phyloP scores from a whole-genome alignment of 2,888 invertebrate species.

The Orthosia gracilis region DNA sequence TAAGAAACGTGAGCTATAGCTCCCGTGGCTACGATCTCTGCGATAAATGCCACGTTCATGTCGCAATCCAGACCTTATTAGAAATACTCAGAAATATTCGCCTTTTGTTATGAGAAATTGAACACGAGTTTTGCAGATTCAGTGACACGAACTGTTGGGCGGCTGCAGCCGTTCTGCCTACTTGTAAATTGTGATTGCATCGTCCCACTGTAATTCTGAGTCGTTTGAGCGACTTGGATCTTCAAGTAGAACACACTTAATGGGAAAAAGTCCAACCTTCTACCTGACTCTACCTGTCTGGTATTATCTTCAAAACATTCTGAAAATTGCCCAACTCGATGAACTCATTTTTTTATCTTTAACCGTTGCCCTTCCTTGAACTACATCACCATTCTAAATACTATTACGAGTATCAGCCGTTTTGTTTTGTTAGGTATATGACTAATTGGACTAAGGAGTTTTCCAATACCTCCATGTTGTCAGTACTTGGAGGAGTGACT shows the following conservation, averaged over 20 bases:
- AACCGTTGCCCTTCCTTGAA: slow-evolving; percentile 30
- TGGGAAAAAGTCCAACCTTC: background rate
- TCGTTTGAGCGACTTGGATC: background rate
- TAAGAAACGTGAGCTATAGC: slow-evolving; percentile 29
- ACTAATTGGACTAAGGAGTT: slow-evolving; percentile 55
- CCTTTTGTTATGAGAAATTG: slow-evolving; percentile 7
- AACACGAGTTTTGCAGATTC: slow-evolving; percentile 6
- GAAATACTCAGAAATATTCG: slow-evolving; percentile 17
- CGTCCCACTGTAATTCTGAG: background rate
- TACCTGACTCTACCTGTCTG: background rate
- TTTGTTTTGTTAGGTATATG: slow-evolving; percentile 39
- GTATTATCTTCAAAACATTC: slow-evolving; percentile 3
- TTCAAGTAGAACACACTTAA: background rate
- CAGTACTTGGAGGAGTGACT: slow-evolving; percentile 53
- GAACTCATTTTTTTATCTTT: slow-evolving; percentile 29
- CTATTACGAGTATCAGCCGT: slow-evolving; percentile 26
- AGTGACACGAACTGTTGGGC: background rate
- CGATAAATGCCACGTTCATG: slow-evolving; percentile 37
- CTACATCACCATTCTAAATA: slow-evolving; percentile 19
- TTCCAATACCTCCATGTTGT: slow-evolving; percentile 42
- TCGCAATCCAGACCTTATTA: slow-evolving; percentile 36
- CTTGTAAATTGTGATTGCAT: background rate
- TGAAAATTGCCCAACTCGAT: background rate
- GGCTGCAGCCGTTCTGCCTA: background rate
- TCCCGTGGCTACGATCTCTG: slow-evolving; percentile 28